These are phyloP conservation scores for Theropithecus gelada DNA, from an alignment of 2,113 vertebrate species.

Conservation along the genomic window DNA sequence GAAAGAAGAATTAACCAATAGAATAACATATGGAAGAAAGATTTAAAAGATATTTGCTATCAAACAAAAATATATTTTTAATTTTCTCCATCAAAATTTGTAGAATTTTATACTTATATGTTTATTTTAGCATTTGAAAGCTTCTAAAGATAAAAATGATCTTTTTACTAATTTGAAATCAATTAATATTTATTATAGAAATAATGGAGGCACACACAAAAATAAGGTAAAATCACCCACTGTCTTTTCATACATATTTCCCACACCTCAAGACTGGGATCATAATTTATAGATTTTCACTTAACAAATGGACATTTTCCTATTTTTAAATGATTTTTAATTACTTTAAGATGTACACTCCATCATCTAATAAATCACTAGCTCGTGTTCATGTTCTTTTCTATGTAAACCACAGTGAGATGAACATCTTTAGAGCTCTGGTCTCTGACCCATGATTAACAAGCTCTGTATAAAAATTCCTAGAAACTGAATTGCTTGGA, in stretches of 20 bases:
- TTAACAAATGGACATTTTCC: not conserved
- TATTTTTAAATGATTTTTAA: not conserved
- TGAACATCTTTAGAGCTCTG: fast-evolving
- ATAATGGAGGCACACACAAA: not conserved
- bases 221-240: not conserved
- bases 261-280: not conserved
- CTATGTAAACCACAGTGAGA: too few relatives aligned
- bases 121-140: not conserved
- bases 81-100: not conserved
- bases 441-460: not conserved
- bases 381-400: not conserved
- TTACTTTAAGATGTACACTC: not conserved
- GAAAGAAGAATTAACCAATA: not conserved
- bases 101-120: not conserved
- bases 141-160: not conserved
- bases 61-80: not conserved
- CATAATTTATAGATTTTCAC: not conserved
- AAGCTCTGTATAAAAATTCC: not conserved
- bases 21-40: not conserved
- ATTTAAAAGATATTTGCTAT: not conserved
- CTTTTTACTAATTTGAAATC: not conserved
- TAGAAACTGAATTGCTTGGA: not conserved
- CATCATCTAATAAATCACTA: not conserved
- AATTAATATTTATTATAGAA: not conserved
- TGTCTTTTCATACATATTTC: fast-evolving